Percentiles rank a stretch among this genome's conserved stretches.
Evolutionary conservation across 1,140 invertebrate genomes (phyloP).

Genomic region (Heliconius congener): DNA sequence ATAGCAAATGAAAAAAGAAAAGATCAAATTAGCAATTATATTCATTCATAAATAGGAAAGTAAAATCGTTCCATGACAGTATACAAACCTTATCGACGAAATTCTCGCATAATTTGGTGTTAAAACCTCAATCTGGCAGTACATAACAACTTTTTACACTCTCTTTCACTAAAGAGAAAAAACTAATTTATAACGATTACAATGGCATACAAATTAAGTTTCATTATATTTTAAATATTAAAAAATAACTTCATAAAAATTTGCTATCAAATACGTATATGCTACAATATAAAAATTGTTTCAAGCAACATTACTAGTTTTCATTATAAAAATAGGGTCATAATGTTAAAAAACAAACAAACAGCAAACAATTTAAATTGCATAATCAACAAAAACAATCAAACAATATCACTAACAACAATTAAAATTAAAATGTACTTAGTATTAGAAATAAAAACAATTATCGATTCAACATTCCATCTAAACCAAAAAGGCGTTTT

Average conservation of each 20-base stretch:
- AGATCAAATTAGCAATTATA: conserved; percentile 33
- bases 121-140: conserved; percentile 77
- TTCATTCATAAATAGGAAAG: conserved; percentile 27
- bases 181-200: conserved; percentile 62
- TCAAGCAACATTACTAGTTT: conserved; percentile 59
- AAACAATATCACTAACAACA: conserved; percentile 7
- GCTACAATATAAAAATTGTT: conserved; percentile 55
- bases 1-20: conserved; percentile 27
- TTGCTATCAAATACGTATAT: conserved; percentile 66
- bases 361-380: conserved; percentile 21
- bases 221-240: conserved; percentile 46
- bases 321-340: conserved; percentile 33
- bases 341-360: conserved; percentile 18
- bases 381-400: conserved; percentile 7
- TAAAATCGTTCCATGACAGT: conserved; percentile 42
- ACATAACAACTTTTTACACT: conserved; percentile 67
- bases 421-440: not conserved
- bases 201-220: conserved; percentile 59
- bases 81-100: conserved; percentile 48
- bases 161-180: conserved; percentile 55
- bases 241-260: conserved; percentile 67
- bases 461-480: not conserved
- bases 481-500: not conserved
- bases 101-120: conserved; percentile 63
- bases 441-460: not conserved